Conservation (phyloP, 2,888 invertebrate genomes). For the Mycalesis mineus region DNA sequence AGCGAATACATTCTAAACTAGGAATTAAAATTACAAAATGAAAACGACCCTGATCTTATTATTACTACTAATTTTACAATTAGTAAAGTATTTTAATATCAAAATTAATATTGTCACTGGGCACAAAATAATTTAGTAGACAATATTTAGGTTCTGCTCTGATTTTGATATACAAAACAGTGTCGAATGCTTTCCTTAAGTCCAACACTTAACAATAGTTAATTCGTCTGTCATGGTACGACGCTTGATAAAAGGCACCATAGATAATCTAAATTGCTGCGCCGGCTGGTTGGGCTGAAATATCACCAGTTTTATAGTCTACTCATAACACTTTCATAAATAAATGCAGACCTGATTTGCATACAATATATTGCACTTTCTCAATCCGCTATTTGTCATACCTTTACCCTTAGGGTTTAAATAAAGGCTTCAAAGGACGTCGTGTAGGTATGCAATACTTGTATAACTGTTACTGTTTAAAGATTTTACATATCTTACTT, state of each 20-base stretch:
- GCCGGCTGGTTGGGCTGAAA: slow-evolving; percentile 3
- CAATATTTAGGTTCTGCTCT: too few species aligned
- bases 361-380: slow-evolving; percentile 17
- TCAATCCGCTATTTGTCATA: slow-evolving; percentile 7
- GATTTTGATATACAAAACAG: neutral
- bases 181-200: neutral
- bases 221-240: slow-evolving; percentile 9
- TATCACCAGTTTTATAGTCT: slow-evolving; percentile 19
- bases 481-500: too few species aligned
- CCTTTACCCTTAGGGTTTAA: slow-evolving; percentile 7
- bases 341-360: slow-evolving; percentile 11
- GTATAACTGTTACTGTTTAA: neutral
- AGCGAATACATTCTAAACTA: too few species aligned
- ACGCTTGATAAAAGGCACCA: slow-evolving; percentile 6
- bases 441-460: neutral
- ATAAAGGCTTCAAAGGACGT: neutral
- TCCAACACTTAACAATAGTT: neutral
- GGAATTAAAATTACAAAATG: too few species aligned
- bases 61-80: too few species aligned
- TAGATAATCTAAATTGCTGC: slow-evolving; percentile 1
- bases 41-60: too few species aligned
- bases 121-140: too few species aligned
- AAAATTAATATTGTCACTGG: neutral
- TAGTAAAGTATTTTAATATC: too few species aligned
- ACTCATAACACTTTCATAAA: slow-evolving; percentile 16